A percentile compares a stretch with the other conserved stretches of the same genome.
Evolutionary conservation across 2,797 vertebrate species (phyloP).

Genomic region (Manis javanica): DNA sequence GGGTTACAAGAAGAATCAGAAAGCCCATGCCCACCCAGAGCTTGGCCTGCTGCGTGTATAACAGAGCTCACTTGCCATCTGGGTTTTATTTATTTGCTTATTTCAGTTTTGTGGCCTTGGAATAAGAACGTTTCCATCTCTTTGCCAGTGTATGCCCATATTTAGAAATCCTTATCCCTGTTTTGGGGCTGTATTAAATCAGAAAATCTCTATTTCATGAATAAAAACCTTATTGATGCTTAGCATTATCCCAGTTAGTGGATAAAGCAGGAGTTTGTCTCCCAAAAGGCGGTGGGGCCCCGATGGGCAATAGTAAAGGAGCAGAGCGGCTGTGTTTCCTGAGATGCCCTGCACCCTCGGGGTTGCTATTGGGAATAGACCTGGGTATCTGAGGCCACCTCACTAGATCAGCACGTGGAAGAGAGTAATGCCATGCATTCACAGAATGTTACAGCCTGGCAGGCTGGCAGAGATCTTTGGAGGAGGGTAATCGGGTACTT

Average conservation of each 20-base stretch:
- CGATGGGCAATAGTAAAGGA: rapidly evolving
- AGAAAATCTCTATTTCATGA: neutral
- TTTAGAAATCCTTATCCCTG: neutral
- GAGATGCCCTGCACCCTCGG: neutral
- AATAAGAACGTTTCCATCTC: neutral
- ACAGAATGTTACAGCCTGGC: neutral
- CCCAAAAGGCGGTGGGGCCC: neutral
- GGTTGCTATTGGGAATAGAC: neutral
- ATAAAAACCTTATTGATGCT: neutral
- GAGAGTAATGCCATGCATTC: neutral
- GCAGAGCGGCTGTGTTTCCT: neutral
- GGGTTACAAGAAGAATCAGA: slow-evolving; percentile 23
- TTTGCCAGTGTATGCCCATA: neutral
- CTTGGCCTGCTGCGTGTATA: neutral
- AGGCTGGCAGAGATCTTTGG: neutral
- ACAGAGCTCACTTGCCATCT: neutral
- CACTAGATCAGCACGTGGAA: neutral
- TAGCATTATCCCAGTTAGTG: neutral
- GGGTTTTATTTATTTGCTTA: slow-evolving; percentile 18
- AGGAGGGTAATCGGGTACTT: neutral
- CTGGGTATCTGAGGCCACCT: neutral
- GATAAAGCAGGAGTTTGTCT: neutral
- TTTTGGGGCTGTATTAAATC: neutral
- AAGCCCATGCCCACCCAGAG: neutral
- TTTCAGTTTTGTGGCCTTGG: neutral